Evolutionary conservation across 2,113 vertebrate genomes (phyloP), one percentile per base, ranked within the genome.

Genomic region (Xiphophorus couchianus): DNA sequence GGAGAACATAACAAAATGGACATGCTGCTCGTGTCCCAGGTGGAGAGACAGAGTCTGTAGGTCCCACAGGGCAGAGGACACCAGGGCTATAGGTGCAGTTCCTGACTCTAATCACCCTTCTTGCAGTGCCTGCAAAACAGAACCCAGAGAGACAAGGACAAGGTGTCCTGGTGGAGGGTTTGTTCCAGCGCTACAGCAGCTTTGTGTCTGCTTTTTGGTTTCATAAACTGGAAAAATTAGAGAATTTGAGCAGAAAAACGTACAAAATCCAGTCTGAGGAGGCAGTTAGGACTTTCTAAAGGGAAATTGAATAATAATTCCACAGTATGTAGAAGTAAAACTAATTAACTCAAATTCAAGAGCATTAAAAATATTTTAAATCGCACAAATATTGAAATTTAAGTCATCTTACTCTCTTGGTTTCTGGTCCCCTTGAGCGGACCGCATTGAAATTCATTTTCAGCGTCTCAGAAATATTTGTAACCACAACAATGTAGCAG

Each of bases 391-490:
- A 31, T 28, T 54, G 25, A 62, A 17, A 66, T 62, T 66, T 48
- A 10, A 42, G 22, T 44, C n/a, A 14, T 29, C n/a, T 54, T 3
- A 15, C 17, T 25, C 27, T 15, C 15, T 29, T 31, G 17, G 62
- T 22, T 17, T 71, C 51, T 71, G 51, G 51, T 48, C 69, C 6
- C n/a, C 4, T 14, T 19, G 35, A 6, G 31, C 25, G 8, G 3
- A 15, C 14, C 3, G 15, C 22, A 31, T 63, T 54, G 51, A 61
- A 19, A 48, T 68, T 68, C 19, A 42, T 73, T 0, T 0, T 82
- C 65, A 69, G 44, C 29, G 48, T 79, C 35, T 76, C 44, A n/a
- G 35, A 67, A 8, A 76, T 61, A 58, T 76, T n/a, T 67, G 66
- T n/a, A 44, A 11, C 64, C 51, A 30, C n/a, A 13, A 29, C 11